Conservation (phyloP, 2,797 vertebrate genomes). For the Halcyon leucocephala region DNA sequence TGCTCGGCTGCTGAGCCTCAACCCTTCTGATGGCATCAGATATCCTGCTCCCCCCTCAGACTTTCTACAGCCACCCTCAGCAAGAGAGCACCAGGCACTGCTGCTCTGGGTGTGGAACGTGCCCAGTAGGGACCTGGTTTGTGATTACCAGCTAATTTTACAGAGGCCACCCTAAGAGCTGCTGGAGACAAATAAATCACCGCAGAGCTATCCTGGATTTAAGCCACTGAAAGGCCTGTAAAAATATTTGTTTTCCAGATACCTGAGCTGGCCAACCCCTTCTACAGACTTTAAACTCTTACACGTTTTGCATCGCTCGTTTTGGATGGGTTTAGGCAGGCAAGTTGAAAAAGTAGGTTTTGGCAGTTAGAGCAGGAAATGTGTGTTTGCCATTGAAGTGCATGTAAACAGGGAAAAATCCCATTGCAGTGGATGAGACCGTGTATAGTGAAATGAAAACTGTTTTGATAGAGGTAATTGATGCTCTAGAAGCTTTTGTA, state of each 20-base stretch:
- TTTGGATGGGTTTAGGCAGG: constrained; percentile 17
- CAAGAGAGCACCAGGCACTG: not conserved
- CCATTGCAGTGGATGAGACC: not conserved
- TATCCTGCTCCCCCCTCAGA: not conserved
- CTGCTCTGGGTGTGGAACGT: not conserved
- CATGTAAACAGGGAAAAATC: constrained; percentile 2
- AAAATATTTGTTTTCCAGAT: constrained; percentile 47
- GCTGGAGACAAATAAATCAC: constrained; percentile 35
- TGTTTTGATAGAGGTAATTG: not conserved
- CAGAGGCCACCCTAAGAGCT: constrained; percentile 30
- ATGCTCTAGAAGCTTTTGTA: not conserved
- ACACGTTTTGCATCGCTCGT: rapidly evolving
- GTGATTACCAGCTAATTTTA: constrained; percentile 40
- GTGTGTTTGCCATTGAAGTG: not conserved
- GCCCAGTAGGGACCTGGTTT: not conserved
- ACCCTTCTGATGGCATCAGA: not conserved
- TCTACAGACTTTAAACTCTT: not conserved
- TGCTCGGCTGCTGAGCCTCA: not conserved
- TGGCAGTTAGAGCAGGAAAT: not conserved
- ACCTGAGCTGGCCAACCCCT: constrained; percentile 12
- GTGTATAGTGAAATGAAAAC: not conserved
- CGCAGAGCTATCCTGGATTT: constrained; percentile 9
- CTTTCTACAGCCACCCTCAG: not conserved
- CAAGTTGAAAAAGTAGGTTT: not conserved
- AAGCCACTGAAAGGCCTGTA: constrained; percentile 17